These are phyloP conservation scores for Bradypodion pumilum DNA, from an alignment of 2,797 vertebrate genomes.

Conservation along the genomic window DNA sequence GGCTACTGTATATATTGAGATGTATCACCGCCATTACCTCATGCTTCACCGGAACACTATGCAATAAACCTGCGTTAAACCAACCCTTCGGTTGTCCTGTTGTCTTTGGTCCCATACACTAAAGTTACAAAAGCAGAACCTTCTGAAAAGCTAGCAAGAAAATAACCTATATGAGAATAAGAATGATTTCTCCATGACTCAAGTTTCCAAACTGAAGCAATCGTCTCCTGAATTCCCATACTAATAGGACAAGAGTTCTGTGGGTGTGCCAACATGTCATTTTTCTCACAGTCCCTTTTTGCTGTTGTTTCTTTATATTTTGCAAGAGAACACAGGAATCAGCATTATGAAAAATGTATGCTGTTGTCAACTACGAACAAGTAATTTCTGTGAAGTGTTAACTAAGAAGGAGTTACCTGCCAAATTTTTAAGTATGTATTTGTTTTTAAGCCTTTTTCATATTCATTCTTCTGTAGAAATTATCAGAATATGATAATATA, in stretches of 20 bases:
- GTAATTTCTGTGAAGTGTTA: slow-evolving; percentile 73
- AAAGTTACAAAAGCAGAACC: slow-evolving; percentile 6
- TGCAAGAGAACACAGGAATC: slow-evolving; percentile 65
- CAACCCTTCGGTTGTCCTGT: no score
- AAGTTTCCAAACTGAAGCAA: slow-evolving; percentile 34
- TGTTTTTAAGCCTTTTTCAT: slow-evolving; percentile 67
- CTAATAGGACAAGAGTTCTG: slow-evolving; percentile 47
- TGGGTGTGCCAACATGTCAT: slow-evolving; percentile 58
- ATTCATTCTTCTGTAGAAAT: slow-evolving; percentile 65
- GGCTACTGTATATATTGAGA: no score
- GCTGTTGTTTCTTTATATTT: slow-evolving; percentile 58
- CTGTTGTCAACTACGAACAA: slow-evolving; percentile 69
- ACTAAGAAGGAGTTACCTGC: slow-evolving; percentile 71
- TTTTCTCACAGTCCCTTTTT: slow-evolving; percentile 64
- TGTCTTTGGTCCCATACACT: no score
- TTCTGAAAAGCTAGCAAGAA: slow-evolving; percentile 28
- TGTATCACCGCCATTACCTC: no score
- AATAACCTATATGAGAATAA: not conserved
- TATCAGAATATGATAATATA: slow-evolving; percentile 70
- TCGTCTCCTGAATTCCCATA: slow-evolving; percentile 39
- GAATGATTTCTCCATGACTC: slow-evolving; percentile 34
- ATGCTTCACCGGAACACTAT: no score
- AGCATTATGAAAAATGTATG: slow-evolving; percentile 74
- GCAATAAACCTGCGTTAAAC: no score
- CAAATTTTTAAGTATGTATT: slow-evolving; percentile 64